Percentiles rank a stretch among this genome's conserved stretches.
These are phyloP conservation scores for Scortum barcoo DNA, from an alignment of 2,113 vertebrate species.

Conservation along the genomic window DNA sequence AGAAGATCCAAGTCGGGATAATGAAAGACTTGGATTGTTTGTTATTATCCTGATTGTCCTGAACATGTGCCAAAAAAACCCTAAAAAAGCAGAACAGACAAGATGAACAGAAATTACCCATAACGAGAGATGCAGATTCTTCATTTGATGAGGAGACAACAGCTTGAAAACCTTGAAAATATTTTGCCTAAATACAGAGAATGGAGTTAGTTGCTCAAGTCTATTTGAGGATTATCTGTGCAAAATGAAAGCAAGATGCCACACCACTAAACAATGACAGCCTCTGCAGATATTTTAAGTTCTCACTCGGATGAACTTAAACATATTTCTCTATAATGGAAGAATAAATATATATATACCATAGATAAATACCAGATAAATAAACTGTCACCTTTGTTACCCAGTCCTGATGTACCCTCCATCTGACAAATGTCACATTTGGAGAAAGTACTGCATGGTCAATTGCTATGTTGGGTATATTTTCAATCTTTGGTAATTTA, in stretches of 20 bases:
- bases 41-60: background rate
- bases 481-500: conserved; percentile 82
- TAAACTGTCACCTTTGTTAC: conserved; percentile 79
- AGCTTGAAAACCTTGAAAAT: conserved; percentile 80
- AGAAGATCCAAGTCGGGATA: background rate
- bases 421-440: conserved; percentile 79
- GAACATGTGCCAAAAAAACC: background rate
- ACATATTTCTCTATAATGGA: background rate
- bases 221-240: conserved; percentile 3
- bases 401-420: conserved; percentile 86
- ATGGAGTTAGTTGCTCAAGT: background rate
- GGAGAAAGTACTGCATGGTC: conserved; percentile 74
- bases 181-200: conserved; percentile 83
- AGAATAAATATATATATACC: background rate
- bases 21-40: background rate
- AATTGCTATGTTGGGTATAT: conserved; percentile 81
- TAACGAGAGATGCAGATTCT: conserved; percentile 79
- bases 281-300: background rate
- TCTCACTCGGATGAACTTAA: background rate
- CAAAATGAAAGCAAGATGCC: background rate
- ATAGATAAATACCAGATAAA: too few species aligned
- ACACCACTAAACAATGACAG: background rate
- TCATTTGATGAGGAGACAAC: conserved; percentile 85
- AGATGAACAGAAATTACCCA: conserved; percentile 68
- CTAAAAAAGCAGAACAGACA: background rate